A percentile compares a stretch with the other conserved stretches of the same genome.
Conservation (phyloP, 2,113 vertebrate species). For the Lepus europaeus region DNA sequence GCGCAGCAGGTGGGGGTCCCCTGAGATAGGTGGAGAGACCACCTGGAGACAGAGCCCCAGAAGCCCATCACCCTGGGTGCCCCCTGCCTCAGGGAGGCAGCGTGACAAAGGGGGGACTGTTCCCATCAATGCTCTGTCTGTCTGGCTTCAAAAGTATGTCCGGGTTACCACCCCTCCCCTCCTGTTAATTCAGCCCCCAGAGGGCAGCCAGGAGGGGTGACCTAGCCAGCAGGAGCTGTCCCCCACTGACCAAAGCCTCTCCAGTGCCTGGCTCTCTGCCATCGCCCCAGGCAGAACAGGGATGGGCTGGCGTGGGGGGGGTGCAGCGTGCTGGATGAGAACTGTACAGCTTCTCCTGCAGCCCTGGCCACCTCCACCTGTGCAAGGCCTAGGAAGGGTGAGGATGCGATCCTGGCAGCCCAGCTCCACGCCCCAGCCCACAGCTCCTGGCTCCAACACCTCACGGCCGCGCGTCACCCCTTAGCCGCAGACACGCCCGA, state of each 20-base stretch:
- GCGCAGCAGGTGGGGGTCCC: not conserved
- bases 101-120: slow-evolving; percentile 79
- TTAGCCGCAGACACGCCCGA: slow-evolving; percentile 17
- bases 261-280: slow-evolving; percentile 48
- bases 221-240: slow-evolving; percentile 52
- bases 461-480: not conserved
- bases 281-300: not conserved
- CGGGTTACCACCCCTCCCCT: slow-evolving; percentile 61
- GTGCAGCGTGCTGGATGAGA: not conserved
- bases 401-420: not conserved
- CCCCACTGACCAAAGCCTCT: slow-evolving; percentile 46
- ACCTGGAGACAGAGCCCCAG: not conserved
- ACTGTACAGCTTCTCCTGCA: not conserved
- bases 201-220: slow-evolving; percentile 70
- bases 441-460: not conserved
- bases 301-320: not conserved
- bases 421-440: not conserved
- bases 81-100: not conserved
- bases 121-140: slow-evolving; percentile 79
- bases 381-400: not conserved
- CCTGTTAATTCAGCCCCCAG: slow-evolving; percentile 58
- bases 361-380: not conserved
- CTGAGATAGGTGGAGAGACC: not conserved
- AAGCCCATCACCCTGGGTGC: slow-evolving; percentile 53
- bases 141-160: slow-evolving; percentile 68